Percentiles rank a stretch among this genome's conserved stretches.
phyloP scores from a whole-genome alignment of 2,797 vertebrate species.

The Acanthurus tractus region DNA sequence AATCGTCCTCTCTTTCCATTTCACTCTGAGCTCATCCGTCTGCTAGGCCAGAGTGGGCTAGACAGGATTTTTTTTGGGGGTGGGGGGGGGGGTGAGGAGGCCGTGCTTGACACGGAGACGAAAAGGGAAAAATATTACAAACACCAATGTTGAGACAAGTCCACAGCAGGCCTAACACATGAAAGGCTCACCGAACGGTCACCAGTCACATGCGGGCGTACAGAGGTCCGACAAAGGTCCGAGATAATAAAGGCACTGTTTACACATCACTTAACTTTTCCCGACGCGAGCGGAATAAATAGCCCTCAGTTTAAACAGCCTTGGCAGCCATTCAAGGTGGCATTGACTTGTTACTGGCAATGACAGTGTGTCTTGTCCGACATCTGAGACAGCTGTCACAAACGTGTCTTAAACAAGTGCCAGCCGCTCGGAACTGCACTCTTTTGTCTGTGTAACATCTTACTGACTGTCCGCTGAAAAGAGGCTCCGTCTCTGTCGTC shows the following conservation, averaged over 20 bases:
- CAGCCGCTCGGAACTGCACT: conserved; percentile 6
- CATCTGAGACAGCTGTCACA: conserved; percentile 45
- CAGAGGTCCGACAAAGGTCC: neutral
- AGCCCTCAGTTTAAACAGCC: conserved; percentile 2
- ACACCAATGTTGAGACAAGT: neutral
- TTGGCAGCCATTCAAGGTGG: conserved; percentile 57
- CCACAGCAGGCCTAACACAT: conserved; percentile 20
- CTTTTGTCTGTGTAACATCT: neutral
- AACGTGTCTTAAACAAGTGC: conserved; percentile 31
- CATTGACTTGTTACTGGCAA: conserved; percentile 57
- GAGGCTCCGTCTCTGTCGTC: neutral
- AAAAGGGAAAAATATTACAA: conserved; percentile 3
- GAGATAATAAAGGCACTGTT: conserved; percentile 8
- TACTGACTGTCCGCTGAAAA: neutral
- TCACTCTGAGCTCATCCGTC: neutral
- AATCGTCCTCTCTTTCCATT: conserved; percentile 11
- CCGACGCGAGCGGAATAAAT: conserved; percentile 2
- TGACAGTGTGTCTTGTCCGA: conserved; percentile 52
- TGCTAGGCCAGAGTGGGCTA: neutral
- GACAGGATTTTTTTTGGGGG: conserved; percentile 32
- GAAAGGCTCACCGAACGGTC: neutral
- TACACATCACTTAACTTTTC: conserved; percentile 22
- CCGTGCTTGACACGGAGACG: neutral
- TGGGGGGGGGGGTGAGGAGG: conserved; percentile 11
- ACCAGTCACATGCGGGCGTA: neutral